Base-by-base conservation (phyloP, 2,888 invertebrate genomes). In the Cremastobaeus sp. region DNA sequence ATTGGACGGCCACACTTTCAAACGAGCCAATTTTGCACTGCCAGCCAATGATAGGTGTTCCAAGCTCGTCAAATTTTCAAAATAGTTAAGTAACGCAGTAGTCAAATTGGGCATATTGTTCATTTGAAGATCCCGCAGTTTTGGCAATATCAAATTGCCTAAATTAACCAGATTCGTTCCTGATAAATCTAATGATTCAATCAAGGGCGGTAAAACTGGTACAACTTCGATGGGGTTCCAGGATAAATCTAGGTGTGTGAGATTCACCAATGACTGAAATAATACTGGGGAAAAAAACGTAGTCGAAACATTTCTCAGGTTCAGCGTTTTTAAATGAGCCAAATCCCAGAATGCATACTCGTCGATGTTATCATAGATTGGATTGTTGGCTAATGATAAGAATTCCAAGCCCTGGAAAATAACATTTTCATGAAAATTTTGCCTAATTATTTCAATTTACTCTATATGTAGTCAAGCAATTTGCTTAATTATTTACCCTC, bases 111-210 rank as follows among this genome's bases (percentile, higher is more conserved):
- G 80, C 83, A 93, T 87, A 77, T 91, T 89, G 77, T 92, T 92
- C 11, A 93, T 80, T 77, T 89, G 89, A 1, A 93, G 82, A 0
- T 88, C 86, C 76, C 89, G 89, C 34, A 93, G 76, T 0, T 89
- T 89, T 0, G 90, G 89, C 21, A 83, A 62, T 9, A 78, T 70
- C 14, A 91, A 83, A 62, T 90, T 88, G 0, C 83, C 78, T 18
- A 92, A 83, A 12, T 87, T 86, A 0, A 81, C 77, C 1, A 93
- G 89, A 5, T 90, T 89, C 52, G 92, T 92, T 39, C 90, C 90
- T 0, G 92, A 93, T 9, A 93, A 78, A 83, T 93, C 92, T 12
- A 93, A 85, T 69, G 90, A 89, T 79, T 90, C 88, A 3, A 93
- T 78, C 0, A 89, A 89, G 9, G 87, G 88, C 0, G 92, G 92